Percentiles rank a stretch among this genome's conserved stretches.
These are phyloP conservation scores for Synanthedon andrenaeformis DNA, from an alignment of 2,888 invertebrate species.

Conservation along the genomic window DNA sequence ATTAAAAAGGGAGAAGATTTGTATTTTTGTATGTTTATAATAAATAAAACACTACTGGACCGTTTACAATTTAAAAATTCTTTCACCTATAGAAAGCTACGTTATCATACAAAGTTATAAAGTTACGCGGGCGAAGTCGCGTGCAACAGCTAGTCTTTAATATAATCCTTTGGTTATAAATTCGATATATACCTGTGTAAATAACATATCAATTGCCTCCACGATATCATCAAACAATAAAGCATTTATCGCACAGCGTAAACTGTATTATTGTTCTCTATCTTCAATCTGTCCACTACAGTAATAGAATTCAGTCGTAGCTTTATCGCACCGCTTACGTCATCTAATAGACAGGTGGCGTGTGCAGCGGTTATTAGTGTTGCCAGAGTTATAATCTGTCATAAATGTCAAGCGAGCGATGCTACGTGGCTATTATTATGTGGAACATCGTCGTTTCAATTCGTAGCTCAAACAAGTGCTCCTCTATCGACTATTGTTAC, in stretches of 20 bases:
- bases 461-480: conserved; percentile 44
- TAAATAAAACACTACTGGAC: too few relatives aligned
- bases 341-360: conserved; percentile 63
- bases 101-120: too few relatives aligned
- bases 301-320: conserved; percentile 51
- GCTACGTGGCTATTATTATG: conserved; percentile 40
- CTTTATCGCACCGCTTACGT: conserved; percentile 38
- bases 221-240: not conserved
- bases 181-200: too few relatives aligned
- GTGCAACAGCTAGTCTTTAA: too few relatives aligned
- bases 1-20: too few relatives aligned
- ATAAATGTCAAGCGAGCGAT: conserved; percentile 58
- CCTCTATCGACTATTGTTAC: conserved; percentile 41
- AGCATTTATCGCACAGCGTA: not conserved
- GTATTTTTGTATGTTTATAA: too few relatives aligned
- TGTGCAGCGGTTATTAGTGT: conserved; percentile 53
- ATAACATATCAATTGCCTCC: too few relatives aligned
- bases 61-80: too few relatives aligned
- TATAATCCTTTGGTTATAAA: too few relatives aligned
- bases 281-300: conserved; percentile 32
- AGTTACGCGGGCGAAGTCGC: too few relatives aligned
- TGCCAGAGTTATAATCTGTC: conserved; percentile 57
- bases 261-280: conserved; percentile 3
- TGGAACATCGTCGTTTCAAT: conserved; percentile 48
- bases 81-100: too few relatives aligned